Percentiles rank a stretch among this genome's conserved stretches.
Evolutionary conservation across 2,797 vertebrate genomes (phyloP).

Genomic region (Tenualosa thibaudeaui): DNA sequence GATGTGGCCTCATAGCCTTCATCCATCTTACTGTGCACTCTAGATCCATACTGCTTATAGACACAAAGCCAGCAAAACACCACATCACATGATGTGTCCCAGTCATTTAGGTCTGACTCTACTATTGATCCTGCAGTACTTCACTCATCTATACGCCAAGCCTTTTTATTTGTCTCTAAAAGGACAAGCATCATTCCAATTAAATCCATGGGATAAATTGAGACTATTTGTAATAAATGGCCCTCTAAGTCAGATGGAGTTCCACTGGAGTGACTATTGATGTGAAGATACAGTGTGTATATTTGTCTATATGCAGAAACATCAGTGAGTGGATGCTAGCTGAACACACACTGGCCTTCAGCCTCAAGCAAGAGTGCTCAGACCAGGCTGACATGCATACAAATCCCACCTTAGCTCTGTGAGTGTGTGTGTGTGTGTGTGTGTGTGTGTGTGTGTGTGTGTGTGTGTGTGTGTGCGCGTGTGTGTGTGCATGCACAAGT

Average conservation of each 20-base stretch:
- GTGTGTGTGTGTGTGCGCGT: not conserved
- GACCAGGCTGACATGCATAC: not conserved
- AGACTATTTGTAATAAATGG: not conserved
- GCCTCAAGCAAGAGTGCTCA: not conserved
- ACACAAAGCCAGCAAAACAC: not conserved
- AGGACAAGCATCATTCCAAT: not conserved
- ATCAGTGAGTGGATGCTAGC: not conserved
- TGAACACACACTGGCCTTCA: not conserved
- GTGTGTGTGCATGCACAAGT: no score
- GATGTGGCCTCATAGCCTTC: not conserved
- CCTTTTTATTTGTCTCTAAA: not conserved
- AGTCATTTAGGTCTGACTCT: not conserved
- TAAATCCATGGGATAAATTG: not conserved
- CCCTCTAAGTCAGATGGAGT: not conserved
- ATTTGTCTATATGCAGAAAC: not conserved
- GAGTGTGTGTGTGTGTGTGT: not conserved
- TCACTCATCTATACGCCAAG: not conserved
- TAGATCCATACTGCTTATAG: not conserved
- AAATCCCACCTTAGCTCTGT: not conserved
- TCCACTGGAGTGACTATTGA: not conserved
- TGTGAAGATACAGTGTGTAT: not conserved
- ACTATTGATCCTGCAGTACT: not conserved
- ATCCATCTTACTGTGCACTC: not conserved
- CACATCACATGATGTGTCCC: not conserved
- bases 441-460: not conserved